Evolutionary conservation across 2,113 vertebrate species (phyloP).

Genomic region (Shinisaurus crocodilurus): DNA sequence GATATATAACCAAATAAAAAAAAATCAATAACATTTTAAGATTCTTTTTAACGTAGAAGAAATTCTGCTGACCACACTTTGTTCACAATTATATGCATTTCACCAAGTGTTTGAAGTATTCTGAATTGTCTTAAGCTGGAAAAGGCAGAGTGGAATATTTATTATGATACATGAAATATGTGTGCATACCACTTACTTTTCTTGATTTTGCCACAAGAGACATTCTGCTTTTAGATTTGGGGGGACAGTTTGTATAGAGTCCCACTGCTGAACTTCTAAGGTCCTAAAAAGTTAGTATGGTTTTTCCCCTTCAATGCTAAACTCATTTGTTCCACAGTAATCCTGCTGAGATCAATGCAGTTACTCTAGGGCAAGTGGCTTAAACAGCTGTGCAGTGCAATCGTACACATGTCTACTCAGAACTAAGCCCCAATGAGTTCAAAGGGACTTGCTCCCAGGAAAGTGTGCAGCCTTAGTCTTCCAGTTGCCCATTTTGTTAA

Average conservation of each 20-base stretch:
- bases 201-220: background rate
- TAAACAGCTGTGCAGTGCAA: background rate
- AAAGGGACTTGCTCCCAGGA: background rate
- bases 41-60: background rate
- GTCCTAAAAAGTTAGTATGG: background rate
- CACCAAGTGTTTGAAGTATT: background rate
- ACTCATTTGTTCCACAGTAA: background rate
- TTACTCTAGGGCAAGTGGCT: background rate
- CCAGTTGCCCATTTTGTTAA: background rate
- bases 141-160: background rate
- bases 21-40: background rate
- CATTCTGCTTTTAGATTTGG: background rate
- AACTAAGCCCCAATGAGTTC: too few relatives aligned
- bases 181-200: background rate
- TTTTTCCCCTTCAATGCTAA: background rate
- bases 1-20: background rate
- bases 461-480: background rate
- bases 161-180: background rate
- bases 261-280: background rate
- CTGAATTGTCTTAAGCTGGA: background rate
- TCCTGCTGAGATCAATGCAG: background rate
- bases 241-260: background rate
- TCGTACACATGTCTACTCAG: background rate
- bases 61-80: background rate
- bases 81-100: background rate